phyloP scores from a whole-genome alignment of 2,797 vertebrate species.

The Squalus acanthias region DNA sequence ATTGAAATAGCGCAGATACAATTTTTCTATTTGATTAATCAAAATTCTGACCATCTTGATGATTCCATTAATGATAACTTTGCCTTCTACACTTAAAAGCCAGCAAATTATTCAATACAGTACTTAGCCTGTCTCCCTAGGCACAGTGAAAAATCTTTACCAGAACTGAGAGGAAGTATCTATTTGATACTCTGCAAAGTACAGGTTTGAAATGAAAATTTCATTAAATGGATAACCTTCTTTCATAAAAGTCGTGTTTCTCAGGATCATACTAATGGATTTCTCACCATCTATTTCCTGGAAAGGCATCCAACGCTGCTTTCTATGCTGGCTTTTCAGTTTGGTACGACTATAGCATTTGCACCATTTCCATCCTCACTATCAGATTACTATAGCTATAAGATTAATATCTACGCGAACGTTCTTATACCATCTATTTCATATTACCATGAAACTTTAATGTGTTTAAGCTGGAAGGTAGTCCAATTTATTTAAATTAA shows the following conservation, averaged over 20 bases:
- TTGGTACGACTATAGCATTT: not conserved
- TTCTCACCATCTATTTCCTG: conserved; percentile 28
- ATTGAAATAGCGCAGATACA: not conserved
- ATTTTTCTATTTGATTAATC: conserved; percentile 17
- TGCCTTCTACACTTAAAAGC: conserved; percentile 25
- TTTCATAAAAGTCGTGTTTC: conserved; percentile 9
- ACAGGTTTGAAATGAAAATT: conserved; percentile 32
- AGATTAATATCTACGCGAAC: conserved; percentile 31
- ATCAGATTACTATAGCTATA: not conserved
- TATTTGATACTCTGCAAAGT: conserved; percentile 17
- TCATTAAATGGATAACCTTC: conserved; percentile 13
- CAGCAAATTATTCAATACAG: conserved; percentile 29
- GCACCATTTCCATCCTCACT: not conserved
- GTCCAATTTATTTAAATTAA: conserved; percentile 32
- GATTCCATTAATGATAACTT: not conserved
- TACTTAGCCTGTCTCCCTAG: conserved; percentile 24
- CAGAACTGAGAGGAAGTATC: conserved; percentile 18
- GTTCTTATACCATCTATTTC: conserved; percentile 11
- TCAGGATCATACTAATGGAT: conserved; percentile 25
- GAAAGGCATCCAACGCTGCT: not conserved
- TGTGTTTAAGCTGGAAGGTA: not conserved
- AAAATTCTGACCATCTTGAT: conserved; percentile 20
- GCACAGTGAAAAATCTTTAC: conserved; percentile 16
- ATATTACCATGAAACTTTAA: conserved; percentile 31
- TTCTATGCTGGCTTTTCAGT: not conserved